A percentile compares a stretch with the other conserved stretches of the same genome.
These are phyloP conservation scores for Porites divaricata DNA, from an alignment of 92 coral and sea anemone species.

Conservation along the genomic window DNA sequence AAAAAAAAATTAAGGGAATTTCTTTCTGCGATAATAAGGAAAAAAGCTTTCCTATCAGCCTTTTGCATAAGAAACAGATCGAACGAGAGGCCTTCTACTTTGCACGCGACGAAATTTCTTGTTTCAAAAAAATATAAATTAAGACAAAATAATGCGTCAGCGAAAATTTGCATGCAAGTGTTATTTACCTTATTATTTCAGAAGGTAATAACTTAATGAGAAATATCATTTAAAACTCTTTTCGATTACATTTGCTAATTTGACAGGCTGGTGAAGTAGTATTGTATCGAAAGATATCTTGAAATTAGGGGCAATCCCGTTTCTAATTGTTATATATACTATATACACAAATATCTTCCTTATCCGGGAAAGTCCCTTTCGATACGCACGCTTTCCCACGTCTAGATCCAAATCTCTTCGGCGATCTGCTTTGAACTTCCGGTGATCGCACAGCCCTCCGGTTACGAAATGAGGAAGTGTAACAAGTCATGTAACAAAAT, in stretches of 20 bases:
- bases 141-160: not conserved
- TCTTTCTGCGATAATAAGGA: not conserved
- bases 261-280: not conserved
- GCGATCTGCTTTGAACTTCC: not conserved
- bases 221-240: too few species aligned
- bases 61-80: not conserved
- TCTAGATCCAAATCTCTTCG: not conserved
- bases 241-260: not conserved
- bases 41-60: not conserved
- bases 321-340: not conserved
- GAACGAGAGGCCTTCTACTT: not conserved
- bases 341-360: not conserved
- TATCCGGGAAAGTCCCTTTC: constrained; percentile 42
- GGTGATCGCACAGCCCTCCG: not conserved
- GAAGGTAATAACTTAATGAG: too few species aligned
- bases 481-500: too few species aligned
- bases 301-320: constrained; percentile 22
- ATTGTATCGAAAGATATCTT: not conserved
- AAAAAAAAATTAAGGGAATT: not conserved
- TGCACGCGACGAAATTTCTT: not conserved
- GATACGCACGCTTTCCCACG: too few species aligned
- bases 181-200: not conserved
- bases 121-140: not conserved
- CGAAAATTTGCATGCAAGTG: not conserved
- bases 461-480: not conserved